Conservation (phyloP, 2,113 vertebrate species). For the Pollachius pollachius region DNA sequence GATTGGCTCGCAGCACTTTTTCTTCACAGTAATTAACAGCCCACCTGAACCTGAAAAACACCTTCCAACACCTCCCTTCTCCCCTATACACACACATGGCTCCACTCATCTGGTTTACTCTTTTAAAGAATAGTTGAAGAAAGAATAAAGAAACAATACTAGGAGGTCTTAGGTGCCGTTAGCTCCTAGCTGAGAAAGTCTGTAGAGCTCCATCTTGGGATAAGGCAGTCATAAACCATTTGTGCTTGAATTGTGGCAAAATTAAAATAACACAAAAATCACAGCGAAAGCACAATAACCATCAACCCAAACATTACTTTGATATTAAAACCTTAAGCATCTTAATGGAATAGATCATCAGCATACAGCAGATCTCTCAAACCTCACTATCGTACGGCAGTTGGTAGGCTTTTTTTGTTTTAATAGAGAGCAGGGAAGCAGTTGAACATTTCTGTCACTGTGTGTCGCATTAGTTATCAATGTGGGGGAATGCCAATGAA, state of each 20-base stretch:
- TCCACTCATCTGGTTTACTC: background rate
- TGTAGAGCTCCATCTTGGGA: background rate
- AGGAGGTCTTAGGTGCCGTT: background rate
- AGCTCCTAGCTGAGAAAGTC: background rate
- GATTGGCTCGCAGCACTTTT: constrained; percentile 5
- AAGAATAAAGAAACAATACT: background rate
- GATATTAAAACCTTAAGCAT: background rate
- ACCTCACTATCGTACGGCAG: background rate
- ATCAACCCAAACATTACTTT: background rate
- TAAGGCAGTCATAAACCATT: background rate
- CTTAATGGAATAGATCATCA: background rate
- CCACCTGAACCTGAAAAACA: background rate
- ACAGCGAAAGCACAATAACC: background rate
- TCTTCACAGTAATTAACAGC: constrained; percentile 27
- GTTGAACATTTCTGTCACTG: background rate
- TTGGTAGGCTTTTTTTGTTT: background rate
- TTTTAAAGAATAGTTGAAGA: constrained; percentile 1
- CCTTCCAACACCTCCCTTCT: too few relatives aligned
- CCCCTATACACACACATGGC: too few relatives aligned
- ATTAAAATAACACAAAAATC: background rate
- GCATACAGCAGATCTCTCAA: background rate
- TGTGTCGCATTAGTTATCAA: background rate
- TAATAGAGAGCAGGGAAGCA: background rate
- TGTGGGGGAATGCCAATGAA: background rate
- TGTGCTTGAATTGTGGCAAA: constrained; percentile 5